phyloP scores from a whole-genome alignment of 1,140 invertebrate species.

The Brachionus rubens region DNA sequence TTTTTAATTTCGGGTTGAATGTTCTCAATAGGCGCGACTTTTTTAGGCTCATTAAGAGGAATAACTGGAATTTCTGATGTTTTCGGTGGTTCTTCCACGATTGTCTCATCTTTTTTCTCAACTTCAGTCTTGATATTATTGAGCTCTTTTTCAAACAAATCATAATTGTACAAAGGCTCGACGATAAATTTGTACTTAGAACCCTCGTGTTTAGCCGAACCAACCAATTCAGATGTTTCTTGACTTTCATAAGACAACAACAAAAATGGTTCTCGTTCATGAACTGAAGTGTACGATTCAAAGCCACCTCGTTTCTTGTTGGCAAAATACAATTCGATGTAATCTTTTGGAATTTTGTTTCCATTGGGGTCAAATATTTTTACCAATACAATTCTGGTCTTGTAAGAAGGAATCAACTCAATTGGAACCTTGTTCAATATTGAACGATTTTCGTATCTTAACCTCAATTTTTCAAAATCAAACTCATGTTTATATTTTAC shows the following conservation, averaged over 20 bases:
- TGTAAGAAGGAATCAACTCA: neutral
- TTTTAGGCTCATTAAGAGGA: neutral
- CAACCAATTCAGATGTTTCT: neutral
- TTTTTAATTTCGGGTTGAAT: no score
- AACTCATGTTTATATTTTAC: constrained; percentile 9
- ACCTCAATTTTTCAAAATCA: neutral
- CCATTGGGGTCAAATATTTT: neutral
- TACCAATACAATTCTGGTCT: neutral
- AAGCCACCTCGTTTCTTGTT: neutral
- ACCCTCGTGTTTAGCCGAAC: neutral
- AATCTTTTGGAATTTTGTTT: neutral
- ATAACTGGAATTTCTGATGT: neutral
- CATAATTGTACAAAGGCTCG: constrained; percentile 7
- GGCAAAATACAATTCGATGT: constrained; percentile 22
- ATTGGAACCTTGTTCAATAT: neutral
- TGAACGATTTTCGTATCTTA: neutral
- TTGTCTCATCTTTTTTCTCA: neutral
- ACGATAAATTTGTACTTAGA: neutral
- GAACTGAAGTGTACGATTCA: neutral
- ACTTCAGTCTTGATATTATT: neutral
- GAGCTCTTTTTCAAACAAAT: neutral
- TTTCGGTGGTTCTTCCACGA: neutral
- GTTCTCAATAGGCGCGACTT: no score
- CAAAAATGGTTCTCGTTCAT: constrained; percentile 34
- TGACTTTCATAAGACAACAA: neutral